Base-by-base conservation (phyloP, 2,113 vertebrate genomes). In the Otocyon megalotis region DNA sequence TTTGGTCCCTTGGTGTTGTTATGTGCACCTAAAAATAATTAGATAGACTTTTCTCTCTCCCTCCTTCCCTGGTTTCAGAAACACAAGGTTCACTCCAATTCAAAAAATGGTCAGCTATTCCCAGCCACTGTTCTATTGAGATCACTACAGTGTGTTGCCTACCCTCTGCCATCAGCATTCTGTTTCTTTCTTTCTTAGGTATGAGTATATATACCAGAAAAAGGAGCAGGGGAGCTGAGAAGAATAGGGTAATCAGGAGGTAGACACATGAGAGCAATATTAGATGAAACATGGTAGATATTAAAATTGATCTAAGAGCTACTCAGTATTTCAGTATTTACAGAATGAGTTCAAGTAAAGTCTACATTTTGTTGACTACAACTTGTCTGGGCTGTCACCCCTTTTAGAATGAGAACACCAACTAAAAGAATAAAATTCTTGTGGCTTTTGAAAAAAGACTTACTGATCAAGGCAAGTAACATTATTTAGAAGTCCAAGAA, bases 381-480 rank as follows among this genome's bases (percentile, higher is more conserved):
- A 10, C 50, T 88, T 71, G 2, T 35, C n/a, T 74, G 28, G 60
- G 58, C 83, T 92, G 74, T 77, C n/a, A 3, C 19, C 80, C 37
- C 43, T 95, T 58, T 94, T 77, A 90, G 63, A 74, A 93, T 22
- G 26, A 72, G 16, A 53, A 71, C 71, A 35, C 26, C 80, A 69
- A 58, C 69, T 15, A 60, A 76, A 93, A 32, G 20, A 76, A 88
- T 65, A 54, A 26, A 90, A 85, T 76, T 58, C 30, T 35, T 76
- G 5, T 26, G 77, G 82, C 63, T 37, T 95, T 84, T 30, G 12
- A 50, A 80, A 87, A 92, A 92, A 72, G 53, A 89, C 48, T 65
- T 65, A 65, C 69, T 76, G 60, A 91, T 48, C 43, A 94, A 88
- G 37, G 69, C 67, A 90, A 94, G 72, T 89, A 92, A 91, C 30